These are phyloP conservation scores for Acronicta psi DNA, from an alignment of 2,888 invertebrate species.

Conservation along the genomic window DNA sequence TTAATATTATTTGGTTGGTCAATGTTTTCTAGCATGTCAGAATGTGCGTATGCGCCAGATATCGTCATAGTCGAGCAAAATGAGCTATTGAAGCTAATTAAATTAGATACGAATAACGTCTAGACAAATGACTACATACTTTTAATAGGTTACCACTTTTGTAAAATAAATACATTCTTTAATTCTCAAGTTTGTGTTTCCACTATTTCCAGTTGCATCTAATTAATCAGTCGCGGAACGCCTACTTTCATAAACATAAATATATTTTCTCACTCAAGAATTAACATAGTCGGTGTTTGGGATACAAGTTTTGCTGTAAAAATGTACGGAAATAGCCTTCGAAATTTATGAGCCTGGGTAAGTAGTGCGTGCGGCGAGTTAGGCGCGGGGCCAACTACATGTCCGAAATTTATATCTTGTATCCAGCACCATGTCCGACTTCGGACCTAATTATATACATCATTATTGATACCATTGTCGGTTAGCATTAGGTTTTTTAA, in stretches of 20 bases:
- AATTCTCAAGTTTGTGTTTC: conserved; percentile 5
- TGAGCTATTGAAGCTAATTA: conserved; percentile 49
- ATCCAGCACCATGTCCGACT: conserved; percentile 68
- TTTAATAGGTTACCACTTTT: no score
- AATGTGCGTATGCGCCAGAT: conserved; percentile 23
- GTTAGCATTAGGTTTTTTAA: no score
- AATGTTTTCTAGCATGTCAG: conserved; percentile 29
- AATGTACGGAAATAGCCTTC: conserved; percentile 73
- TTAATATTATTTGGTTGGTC: conserved; percentile 8
- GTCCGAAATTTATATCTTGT: conserved; percentile 75
- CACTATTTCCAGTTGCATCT: conserved; percentile 5
- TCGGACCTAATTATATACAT: conserved; percentile 57
- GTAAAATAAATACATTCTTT: conserved; percentile 10
- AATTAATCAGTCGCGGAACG: conserved; percentile 1
- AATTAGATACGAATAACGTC: conserved; percentile 47
- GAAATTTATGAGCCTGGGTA: conserved; percentile 76
- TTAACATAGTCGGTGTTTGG: conserved; percentile 49
- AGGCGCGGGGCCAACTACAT: conserved; percentile 80
- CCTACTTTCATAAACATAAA: conserved; percentile 10
- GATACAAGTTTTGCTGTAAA: conserved; percentile 62
- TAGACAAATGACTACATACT: no score
- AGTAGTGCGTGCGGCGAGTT: conserved; percentile 73
- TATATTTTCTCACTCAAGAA: conserved; percentile 16
- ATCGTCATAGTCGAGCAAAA: conserved; percentile 14
- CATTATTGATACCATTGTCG: conserved; percentile 13